Conservation (phyloP, 2,113 vertebrate genomes). For the Strix aluco region DNA sequence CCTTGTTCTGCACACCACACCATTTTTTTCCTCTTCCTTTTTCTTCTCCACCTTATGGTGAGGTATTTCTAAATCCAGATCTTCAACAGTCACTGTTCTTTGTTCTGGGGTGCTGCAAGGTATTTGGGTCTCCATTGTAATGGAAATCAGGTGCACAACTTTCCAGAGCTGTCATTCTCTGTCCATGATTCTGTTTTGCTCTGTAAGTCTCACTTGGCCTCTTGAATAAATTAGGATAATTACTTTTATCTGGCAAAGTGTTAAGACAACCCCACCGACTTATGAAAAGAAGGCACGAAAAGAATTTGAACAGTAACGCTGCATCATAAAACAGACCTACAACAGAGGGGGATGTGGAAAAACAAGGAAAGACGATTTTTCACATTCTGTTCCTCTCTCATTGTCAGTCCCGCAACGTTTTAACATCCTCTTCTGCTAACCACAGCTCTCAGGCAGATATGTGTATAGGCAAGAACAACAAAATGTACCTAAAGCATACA, state of each 20-base stretch:
- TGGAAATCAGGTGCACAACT: neutral
- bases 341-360: neutral
- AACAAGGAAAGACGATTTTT: neutral
- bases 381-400: neutral
- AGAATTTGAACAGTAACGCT: neutral
- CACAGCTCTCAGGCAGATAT: neutral
- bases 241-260: neutral
- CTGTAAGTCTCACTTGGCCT: neutral
- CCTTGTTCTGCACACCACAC: neutral
- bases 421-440: neutral
- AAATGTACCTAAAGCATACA: neutral
- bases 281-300: neutral
- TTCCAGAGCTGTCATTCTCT: neutral
- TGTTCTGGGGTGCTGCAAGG: neutral
- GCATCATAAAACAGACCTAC: neutral
- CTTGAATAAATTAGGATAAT: neutral
- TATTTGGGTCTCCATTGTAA: neutral
- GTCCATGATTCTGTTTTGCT: neutral
- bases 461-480: neutral
- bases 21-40: neutral
- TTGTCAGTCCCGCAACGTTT: neutral
- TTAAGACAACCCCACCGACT: neutral
- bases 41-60: neutral
- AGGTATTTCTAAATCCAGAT: neutral
- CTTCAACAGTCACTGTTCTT: neutral